Conservation (phyloP, 2,888 invertebrate genomes). For the Cheilosia impressa region DNA sequence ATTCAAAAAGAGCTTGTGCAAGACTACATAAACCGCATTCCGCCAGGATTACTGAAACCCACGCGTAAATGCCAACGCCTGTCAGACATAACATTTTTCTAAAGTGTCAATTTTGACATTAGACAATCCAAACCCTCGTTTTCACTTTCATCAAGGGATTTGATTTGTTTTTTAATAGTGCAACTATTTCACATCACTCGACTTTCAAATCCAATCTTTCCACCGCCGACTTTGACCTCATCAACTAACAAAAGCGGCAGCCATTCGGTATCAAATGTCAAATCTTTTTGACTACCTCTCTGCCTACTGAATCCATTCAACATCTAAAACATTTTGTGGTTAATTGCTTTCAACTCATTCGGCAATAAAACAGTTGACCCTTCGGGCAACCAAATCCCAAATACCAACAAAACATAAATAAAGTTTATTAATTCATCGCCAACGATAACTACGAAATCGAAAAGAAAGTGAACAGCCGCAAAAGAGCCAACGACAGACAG, state of each 20-base stretch:
- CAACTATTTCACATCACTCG: neutral
- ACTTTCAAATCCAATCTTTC: constrained; percentile 38
- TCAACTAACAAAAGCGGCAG: constrained; percentile 3
- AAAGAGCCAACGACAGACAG: constrained; percentile 30
- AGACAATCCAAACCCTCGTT: too few species aligned
- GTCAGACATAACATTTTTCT: too few species aligned
- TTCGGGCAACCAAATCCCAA: constrained; percentile 7
- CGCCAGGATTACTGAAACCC: too few species aligned
- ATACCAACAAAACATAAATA: neutral
- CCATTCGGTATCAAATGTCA: constrained; percentile 46
- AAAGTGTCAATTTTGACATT: too few species aligned
- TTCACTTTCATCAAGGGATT: too few species aligned
- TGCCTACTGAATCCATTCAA: constrained; percentile 8
- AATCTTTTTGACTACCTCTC: constrained; percentile 29
- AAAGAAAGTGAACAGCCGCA: constrained; percentile 45
- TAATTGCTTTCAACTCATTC: constrained; percentile 33
- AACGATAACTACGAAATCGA: constrained; percentile 33
- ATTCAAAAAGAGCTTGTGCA: too few species aligned
- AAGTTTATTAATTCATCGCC: constrained; percentile 43
- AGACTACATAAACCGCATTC: too few species aligned
- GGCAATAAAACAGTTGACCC: constrained; percentile 42
- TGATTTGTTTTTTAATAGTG: neutral
- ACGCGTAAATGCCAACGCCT: too few species aligned
- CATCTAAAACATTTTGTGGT: constrained; percentile 18
- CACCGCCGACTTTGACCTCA: neutral